These are phyloP conservation scores for Poeciliopsis occidentalis DNA, from an alignment of 2,113 vertebrate species.

Conservation along the genomic window DNA sequence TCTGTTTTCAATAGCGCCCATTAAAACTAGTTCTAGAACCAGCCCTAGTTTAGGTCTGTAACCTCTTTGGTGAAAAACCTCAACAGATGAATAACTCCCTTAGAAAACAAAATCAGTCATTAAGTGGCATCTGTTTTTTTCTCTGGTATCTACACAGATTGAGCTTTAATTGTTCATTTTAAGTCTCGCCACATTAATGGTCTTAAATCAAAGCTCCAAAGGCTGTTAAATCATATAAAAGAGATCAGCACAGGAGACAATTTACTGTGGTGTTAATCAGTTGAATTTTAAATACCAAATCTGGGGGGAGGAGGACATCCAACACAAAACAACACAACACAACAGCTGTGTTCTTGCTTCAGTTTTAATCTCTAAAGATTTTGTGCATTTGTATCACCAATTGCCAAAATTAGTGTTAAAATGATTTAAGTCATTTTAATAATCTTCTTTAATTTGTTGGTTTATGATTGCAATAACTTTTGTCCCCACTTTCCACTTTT, in stretches of 20 bases:
- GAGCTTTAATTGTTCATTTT: not conserved
- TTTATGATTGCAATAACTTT: not conserved
- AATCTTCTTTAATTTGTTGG: not conserved
- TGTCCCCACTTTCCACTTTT: not conserved
- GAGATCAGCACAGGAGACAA: not conserved
- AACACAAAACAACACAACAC: not conserved
- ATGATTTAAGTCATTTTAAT: not conserved
- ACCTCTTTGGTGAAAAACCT: not conserved
- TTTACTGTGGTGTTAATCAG: not conserved
- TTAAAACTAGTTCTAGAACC: no score
- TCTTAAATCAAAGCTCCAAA: not conserved
- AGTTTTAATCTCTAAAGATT: not conserved
- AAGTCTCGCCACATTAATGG: not conserved
- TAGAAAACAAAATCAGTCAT: not conserved
- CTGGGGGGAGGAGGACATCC: not conserved
- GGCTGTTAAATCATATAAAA: not conserved
- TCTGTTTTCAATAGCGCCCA: no score
- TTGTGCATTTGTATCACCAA: not conserved
- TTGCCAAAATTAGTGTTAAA: not conserved
- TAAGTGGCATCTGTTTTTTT: not conserved
- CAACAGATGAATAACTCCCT: not conserved
- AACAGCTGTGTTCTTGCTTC: no score
- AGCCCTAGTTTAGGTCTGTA: no score
- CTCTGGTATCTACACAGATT: not conserved
- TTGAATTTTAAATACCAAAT: not conserved